Evolutionary conservation across 2,888 invertebrate species (phyloP).

Genomic region (Ectobius pallidus): DNA sequence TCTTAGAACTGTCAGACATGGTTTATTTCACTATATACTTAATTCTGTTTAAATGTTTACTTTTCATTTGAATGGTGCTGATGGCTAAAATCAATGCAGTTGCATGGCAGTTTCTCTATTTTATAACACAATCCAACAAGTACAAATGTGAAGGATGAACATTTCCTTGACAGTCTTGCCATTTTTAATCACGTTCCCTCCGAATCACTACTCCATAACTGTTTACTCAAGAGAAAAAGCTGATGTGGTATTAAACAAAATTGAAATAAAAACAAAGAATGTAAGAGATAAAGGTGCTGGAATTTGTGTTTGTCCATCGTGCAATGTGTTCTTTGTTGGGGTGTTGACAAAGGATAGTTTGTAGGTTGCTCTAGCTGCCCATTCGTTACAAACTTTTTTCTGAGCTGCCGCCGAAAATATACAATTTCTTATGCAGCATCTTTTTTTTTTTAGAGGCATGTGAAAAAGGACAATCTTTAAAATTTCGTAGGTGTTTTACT

Average conservation of each 20-base stretch:
- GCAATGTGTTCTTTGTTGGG: neutral
- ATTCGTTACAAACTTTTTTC: neutral
- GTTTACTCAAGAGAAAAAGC: neutral
- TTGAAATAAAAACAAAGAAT: too few species aligned
- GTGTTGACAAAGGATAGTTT: neutral
- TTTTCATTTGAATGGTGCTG: too few species aligned
- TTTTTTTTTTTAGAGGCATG: too few species aligned
- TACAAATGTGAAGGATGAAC: constrained; percentile 24
- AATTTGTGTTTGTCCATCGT: constrained; percentile 15
- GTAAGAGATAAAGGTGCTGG: constrained; percentile 6
- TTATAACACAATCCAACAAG: constrained; percentile 20
- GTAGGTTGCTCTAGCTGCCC: neutral
- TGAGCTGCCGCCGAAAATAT: neutral
- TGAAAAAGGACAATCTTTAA: neutral
- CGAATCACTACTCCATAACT: constrained; percentile 10
- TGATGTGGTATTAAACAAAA: constrained; percentile 7
- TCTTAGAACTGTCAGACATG: too few species aligned
- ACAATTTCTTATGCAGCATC: too few species aligned
- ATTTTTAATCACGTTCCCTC: constrained; percentile 28
- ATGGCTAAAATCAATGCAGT: too few species aligned
- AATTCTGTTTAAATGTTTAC: too few species aligned
- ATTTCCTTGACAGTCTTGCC: constrained; percentile 21
- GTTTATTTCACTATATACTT: too few species aligned
- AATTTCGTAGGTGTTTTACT: neutral
- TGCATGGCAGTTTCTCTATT: neutral